Conservation (phyloP, 2,113 vertebrate species). For the Mandrillus leucophaeus region DNA sequence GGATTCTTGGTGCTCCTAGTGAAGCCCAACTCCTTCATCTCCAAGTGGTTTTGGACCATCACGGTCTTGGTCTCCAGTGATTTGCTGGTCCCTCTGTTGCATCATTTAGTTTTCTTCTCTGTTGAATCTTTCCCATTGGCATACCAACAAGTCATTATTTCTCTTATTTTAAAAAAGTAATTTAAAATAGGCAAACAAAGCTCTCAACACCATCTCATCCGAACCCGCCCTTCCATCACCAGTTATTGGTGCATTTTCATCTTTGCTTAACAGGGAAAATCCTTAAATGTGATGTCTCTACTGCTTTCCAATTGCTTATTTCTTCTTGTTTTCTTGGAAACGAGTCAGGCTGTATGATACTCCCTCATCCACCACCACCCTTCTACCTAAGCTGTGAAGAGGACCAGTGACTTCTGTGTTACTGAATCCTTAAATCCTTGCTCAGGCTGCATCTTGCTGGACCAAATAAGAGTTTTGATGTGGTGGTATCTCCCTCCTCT, state of each 20-base stretch:
- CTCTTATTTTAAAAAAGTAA: neutral
- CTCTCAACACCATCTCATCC: neutral
- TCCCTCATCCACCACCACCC: rapidly evolving
- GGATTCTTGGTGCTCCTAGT: neutral
- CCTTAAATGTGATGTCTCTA: neutral
- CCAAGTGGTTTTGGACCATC: rapidly evolving
- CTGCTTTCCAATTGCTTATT: neutral
- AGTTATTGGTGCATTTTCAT: neutral
- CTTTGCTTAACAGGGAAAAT: neutral
- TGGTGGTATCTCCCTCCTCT: neutral
- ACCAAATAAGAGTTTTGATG: neutral
- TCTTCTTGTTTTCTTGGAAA: neutral
- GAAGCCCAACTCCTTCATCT: rapidly evolving
- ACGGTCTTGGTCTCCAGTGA: neutral
- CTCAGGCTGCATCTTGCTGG: neutral
- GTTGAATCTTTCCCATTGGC: neutral
- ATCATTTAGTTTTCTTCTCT: neutral
- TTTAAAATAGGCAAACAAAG: neutral
- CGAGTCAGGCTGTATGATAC: neutral
- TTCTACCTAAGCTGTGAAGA: neutral
- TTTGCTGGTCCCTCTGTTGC: neutral
- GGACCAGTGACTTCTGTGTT: neutral
- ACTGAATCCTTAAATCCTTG: neutral
- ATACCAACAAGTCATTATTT: neutral
- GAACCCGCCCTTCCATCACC: no score